A percentile compares a stretch with the other conserved stretches of the same genome.
Evolutionary conservation across 1,140 invertebrate genomes (phyloP).

Genomic region (Heliconius nattereri): DNA sequence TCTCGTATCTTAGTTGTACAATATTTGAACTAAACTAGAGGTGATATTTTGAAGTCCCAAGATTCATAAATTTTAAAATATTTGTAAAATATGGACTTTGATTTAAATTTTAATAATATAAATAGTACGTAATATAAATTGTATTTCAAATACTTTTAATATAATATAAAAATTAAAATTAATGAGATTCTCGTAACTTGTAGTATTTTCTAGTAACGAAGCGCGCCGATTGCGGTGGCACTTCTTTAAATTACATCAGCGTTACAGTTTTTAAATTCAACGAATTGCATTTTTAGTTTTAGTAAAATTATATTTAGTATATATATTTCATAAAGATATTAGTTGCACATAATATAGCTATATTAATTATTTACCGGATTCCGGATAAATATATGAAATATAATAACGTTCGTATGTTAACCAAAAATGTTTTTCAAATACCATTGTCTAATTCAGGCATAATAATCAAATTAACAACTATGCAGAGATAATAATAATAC

Average conservation of each 20-base stretch:
- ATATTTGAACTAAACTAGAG: constrained; percentile 6
- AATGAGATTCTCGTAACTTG: neutral
- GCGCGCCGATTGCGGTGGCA: neutral
- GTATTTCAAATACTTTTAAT: neutral
- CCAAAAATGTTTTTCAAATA: no score
- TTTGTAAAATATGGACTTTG: no score
- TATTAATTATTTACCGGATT: no score
- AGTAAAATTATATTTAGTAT: neutral
- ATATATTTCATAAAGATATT: neutral
- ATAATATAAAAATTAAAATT: neutral
- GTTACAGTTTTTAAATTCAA: neutral
- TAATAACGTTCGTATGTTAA: no score
- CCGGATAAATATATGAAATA: no score
- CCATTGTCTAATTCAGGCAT: no score
- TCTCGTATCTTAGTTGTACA: neutral
- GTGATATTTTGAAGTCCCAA: neutral
- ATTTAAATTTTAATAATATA: no score
- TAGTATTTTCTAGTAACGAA: neutral
- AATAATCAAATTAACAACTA: no score
- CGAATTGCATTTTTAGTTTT: neutral
- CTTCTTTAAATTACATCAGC: neutral
- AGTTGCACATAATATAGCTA: no score
- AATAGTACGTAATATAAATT: neutral
- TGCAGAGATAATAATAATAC: no score
- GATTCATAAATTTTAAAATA: neutral